Evolutionary conservation across 2,797 vertebrate species (phyloP), one percentile per base, ranked within the genome.

Genomic region (Premnoplex brunnescens): DNA sequence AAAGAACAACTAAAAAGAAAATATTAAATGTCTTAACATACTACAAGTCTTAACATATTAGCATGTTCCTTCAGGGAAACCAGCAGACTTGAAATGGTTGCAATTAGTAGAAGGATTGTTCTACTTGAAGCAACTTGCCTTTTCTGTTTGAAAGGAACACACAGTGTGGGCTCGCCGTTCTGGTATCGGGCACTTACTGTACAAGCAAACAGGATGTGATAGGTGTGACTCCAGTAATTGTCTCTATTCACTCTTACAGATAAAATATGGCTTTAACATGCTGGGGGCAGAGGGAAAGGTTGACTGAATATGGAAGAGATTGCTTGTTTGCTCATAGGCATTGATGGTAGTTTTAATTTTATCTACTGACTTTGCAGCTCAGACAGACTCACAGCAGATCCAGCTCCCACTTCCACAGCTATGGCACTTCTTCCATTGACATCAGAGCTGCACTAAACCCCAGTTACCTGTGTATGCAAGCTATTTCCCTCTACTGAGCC

Each of bases 61-160:
- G 36, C n/a, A 7, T 55, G 89, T 85, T 79, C 77, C 67, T 77
- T 95, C 88, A 87, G 64, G 68, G 90, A 83, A 85, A 80, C 11
- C 89, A 91, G 93, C 49, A 87, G 82, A 80, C 56, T 80, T 77
- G 56, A 95, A 91, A 79, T 80, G 80, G 88, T 24, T 59, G 80
- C 93, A 96, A 94, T 93, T 94, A 92, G 91, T 34, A 64, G 56
- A 51, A 34, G 89, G 60, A 96, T 91, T 96, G 94, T 95, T 95
- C 85, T 95, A 89, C 94, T 80, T 97, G 96, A 96, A 96, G 72
- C 85, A 60, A 95, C 96, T 93, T 96, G 95, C 91, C 94, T 93
- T 87, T 94, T 95, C 88, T 94, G 83, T 96, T 96, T 95, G 90
- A 74, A 79, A 95, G 92, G 95, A 93, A 94, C 93, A 94, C 89